Conservation (phyloP, 1,140 invertebrate genomes). For the Semibalanus balanoides region DNA sequence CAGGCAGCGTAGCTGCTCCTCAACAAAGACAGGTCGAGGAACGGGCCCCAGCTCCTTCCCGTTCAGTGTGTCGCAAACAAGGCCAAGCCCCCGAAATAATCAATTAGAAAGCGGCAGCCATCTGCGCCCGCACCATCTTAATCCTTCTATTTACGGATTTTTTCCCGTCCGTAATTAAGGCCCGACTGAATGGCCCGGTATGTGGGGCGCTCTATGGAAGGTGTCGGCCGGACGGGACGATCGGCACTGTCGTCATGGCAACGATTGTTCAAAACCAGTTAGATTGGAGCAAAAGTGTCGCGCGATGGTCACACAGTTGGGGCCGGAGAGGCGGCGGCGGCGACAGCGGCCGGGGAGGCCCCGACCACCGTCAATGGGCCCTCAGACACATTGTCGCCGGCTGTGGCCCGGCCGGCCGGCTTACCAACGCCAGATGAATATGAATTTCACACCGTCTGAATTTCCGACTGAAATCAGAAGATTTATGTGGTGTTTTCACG, state of each 20-base stretch:
- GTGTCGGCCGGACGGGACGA: neutral
- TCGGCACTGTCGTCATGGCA: neutral
- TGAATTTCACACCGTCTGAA: neutral
- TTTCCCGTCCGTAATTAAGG: neutral
- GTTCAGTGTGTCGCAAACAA: neutral
- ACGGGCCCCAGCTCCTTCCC: too few species aligned
- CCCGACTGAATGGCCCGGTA: neutral
- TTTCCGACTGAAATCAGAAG: neutral
- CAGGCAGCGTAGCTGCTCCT: too few species aligned
- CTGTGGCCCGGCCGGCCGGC: too few species aligned
- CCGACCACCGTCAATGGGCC: neutral
- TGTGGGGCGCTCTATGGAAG: neutral
- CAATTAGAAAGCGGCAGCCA: neutral
- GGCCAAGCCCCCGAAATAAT: neutral
- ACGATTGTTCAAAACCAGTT: neutral
- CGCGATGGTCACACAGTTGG: neutral
- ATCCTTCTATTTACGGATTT: neutral
- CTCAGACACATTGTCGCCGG: neutral
- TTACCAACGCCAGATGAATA: neutral
- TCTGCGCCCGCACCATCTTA: neutral
- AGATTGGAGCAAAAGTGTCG: neutral
- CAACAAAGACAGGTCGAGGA: too few species aligned
- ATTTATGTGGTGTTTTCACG: constrained; percentile 2
- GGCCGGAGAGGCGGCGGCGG: neutral
- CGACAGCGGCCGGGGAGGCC: neutral